Base-by-base conservation (phyloP, 1,140 invertebrate genomes). In the Hypsibius dujardini region DNA sequence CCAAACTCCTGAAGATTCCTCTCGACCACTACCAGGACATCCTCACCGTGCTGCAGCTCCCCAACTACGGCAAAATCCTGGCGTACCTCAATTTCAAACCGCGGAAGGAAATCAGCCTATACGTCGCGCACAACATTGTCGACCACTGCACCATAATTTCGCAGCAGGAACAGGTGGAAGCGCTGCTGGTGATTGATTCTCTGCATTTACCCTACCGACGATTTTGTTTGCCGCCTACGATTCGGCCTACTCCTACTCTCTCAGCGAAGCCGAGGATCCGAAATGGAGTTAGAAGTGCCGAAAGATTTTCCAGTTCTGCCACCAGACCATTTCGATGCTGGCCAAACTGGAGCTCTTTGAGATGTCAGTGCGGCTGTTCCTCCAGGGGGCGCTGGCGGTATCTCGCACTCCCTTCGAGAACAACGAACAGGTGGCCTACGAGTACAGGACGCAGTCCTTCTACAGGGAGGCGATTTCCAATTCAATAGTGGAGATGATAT, bases 391-490 rank as follows among this genome's bases (percentile, higher is more conserved):
- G 0, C 79, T 96, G 69, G 90, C 92, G 0, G 91, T 95, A 69
- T 90, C 90, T 69, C 86, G 89, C 79, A 93, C 97, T 71, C 84
- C 85, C 1, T 97, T 95, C 79, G 88, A 93, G 74, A 93, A 94
- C 78, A 88, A 92, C 77, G 93, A 97, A 81, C 90, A 92, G 56
- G 88, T 98, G 0, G 92, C 93, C 0, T 98, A 99, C 80, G 95
- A 99, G 80, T 99, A 95, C 77, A 87, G 98, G 77, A 95, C 95
- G 46, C 94, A 88, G 84, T 92, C 92, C 0, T 97, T 98, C 70
- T 98, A 98, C 76, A 95, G 98, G 79, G 95, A 99, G 78, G 95
- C 98, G 81, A 95, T 98, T 75, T 92, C 90, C 2, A 95, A 98
- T 77, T 95, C 91, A 69, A 95, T 95, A 79, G 91, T 93, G 47